Conservation (phyloP, 1,140 invertebrate genomes). For the Procambarus virginalis region DNA sequence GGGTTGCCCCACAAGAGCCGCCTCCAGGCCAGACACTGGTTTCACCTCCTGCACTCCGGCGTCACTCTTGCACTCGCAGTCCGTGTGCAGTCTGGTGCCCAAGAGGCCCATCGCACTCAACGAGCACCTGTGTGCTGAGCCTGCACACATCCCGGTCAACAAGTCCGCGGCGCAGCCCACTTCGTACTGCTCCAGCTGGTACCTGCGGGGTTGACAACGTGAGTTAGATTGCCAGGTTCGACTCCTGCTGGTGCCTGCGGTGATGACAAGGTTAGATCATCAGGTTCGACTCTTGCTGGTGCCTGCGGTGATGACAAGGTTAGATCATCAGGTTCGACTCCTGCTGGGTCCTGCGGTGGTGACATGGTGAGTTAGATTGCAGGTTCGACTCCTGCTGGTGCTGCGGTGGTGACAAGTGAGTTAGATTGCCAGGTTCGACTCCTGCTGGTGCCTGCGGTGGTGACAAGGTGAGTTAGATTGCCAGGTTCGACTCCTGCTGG, state of each 20-base stretch:
- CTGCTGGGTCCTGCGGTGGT: no score
- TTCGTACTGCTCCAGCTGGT: conserved; percentile 43
- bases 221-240: no score
- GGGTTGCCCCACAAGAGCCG: conserved; percentile 41
- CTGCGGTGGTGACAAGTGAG: neutral
- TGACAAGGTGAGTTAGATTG: no score
- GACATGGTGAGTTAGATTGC: no score
- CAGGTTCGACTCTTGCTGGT: neutral
- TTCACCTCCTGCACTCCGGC: conserved; percentile 8
- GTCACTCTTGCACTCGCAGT: conserved; percentile 22
- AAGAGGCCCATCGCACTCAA: conserved; percentile 20
- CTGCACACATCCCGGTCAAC: conserved; percentile 30
- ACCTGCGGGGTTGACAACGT: no score
- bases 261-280: no score
- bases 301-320: no score
- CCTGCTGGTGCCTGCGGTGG: conserved; percentile 1
- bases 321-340: no score
- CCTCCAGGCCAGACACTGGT: conserved; percentile 34
- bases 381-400: no score
- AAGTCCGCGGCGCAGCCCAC: conserved; percentile 41
- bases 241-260: no score
- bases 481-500: no score
- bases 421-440: no score
- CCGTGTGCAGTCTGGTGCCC: conserved; percentile 27
- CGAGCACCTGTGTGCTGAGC: neutral